Evolutionary conservation across 2,113 vertebrate genomes (phyloP).

Genomic region (Mandrillus leucophaeus): DNA sequence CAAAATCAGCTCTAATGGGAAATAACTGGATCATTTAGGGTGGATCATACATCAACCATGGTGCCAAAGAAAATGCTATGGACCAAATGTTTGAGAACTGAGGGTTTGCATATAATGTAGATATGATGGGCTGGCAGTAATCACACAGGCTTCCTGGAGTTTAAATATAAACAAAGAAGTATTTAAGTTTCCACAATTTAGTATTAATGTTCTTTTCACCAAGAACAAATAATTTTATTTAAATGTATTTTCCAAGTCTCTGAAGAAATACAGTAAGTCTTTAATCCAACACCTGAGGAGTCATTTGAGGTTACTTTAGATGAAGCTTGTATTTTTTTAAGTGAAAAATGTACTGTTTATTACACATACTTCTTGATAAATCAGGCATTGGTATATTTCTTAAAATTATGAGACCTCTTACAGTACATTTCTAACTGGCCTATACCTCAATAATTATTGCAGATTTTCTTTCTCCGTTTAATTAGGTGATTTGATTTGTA

Average conservation of each 20-base stretch:
- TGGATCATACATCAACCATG: neutral
- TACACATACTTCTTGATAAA: constrained; percentile 58
- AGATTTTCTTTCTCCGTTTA: constrained; percentile 67
- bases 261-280: constrained; percentile 26
- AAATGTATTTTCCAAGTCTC: constrained; percentile 23
- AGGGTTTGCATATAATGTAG: neutral
- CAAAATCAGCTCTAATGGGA: neutral
- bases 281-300: neutral
- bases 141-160: neutral
- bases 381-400: constrained; percentile 29
- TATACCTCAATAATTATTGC: constrained; percentile 47
- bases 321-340: constrained; percentile 46
- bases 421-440: constrained; percentile 38
- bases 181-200: constrained; percentile 26
- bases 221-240: neutral
- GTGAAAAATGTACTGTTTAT: constrained; percentile 48
- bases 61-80: neutral
- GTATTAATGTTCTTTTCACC: constrained; percentile 16
- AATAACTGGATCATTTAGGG: neutral
- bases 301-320: constrained; percentile 47
- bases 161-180: constrained; percentile 5
- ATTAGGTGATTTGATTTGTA: constrained; percentile 75
- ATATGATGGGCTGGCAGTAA: neutral
- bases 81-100: neutral
- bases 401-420: constrained; percentile 49